A percentile compares a stretch with the other conserved stretches of the same genome.
phyloP scores from a whole-genome alignment of 2,113 vertebrate genomes.

The Psilopogon haemacephalus region DNA sequence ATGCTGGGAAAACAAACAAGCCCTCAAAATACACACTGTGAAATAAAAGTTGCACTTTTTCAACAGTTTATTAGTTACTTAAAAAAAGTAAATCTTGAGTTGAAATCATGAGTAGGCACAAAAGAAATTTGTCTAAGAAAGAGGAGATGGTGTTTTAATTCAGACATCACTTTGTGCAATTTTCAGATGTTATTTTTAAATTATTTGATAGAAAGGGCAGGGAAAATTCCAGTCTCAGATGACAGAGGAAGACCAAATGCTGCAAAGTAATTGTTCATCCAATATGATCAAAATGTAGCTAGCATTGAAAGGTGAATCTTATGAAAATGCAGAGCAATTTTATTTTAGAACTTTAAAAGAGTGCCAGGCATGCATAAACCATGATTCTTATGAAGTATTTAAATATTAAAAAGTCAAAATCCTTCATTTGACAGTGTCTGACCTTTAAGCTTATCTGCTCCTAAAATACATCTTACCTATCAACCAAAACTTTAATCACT shows the following conservation, averaged over 20 bases:
- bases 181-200: neutral
- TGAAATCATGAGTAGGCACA: neutral
- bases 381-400: conserved; percentile 66
- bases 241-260: neutral
- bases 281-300: neutral
- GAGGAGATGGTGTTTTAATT: neutral
- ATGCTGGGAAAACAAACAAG: neutral
- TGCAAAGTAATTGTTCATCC: neutral
- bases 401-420: conserved; percentile 77
- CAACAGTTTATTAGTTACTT: neutral
- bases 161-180: neutral
- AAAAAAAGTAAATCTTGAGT: neutral
- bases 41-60: neutral
- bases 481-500: conserved; percentile 79
- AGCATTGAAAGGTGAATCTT: conserved; percentile 42
- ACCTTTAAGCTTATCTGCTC: conserved; percentile 80
- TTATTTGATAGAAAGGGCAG: neutral
- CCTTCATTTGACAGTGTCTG: conserved; percentile 75
- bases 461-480: conserved; percentile 77
- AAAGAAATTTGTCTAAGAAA: neutral
- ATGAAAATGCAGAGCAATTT: conserved; percentile 52
- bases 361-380: conserved; percentile 61
- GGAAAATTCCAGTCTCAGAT: neutral
- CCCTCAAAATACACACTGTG: neutral
- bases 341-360: conserved; percentile 62